Evolutionary conservation across 2,888 invertebrate species (phyloP).

Genomic region (Mystacides longicornis): DNA sequence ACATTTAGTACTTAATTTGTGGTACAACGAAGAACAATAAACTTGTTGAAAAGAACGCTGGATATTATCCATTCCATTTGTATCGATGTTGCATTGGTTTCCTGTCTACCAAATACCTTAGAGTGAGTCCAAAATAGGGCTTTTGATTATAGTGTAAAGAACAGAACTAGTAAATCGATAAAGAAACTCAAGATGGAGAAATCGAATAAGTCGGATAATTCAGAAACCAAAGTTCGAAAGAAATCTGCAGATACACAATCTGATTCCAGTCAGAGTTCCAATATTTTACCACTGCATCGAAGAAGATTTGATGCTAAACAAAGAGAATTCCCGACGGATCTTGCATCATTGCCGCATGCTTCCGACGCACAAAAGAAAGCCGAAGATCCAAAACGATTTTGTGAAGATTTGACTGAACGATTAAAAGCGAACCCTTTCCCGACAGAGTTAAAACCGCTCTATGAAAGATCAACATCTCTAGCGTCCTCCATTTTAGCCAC

Average conservation of each 20-base stretch:
- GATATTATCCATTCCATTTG: no score
- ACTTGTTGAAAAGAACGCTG: no score
- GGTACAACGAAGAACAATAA: no score
- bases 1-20: constrained; percentile 11
- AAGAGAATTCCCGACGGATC: constrained; percentile 35
- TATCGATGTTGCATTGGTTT: no score
- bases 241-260: constrained; percentile 10
- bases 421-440: constrained; percentile 33
- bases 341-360: constrained; percentile 39
- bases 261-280: background rate
- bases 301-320: constrained; percentile 31
- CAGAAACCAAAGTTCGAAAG: constrained; percentile 5
- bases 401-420: constrained; percentile 36
- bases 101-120: background rate
- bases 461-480: constrained; percentile 47
- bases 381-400: constrained; percentile 34
- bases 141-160: background rate
- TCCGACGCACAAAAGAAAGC: constrained; percentile 35
- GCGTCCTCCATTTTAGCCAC: constrained; percentile 52
- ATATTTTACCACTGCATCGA: constrained; percentile 36
- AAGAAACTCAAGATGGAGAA: constrained; percentile 15
- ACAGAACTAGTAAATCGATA: no score
- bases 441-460: constrained; percentile 39
- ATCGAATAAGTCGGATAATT: constrained; percentile 4
- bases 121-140: background rate